Percentiles rank a stretch among this genome's conserved stretches.
These are phyloP conservation scores for Cololabis saira DNA, from an alignment of 2,113 vertebrate genomes.

Conservation along the genomic window DNA sequence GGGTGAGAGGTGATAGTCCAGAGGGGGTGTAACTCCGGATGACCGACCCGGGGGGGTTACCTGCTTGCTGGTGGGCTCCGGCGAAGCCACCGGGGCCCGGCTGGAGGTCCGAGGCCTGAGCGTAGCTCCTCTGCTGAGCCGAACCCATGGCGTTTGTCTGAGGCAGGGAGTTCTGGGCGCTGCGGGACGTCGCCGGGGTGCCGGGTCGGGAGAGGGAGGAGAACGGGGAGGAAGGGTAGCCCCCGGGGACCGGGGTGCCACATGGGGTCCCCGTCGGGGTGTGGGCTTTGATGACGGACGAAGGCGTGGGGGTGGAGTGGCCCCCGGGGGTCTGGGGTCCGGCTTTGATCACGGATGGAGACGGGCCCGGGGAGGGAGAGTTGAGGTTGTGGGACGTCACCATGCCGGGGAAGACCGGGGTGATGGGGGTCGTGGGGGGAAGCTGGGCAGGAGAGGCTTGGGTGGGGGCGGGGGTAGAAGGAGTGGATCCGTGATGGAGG, in stretches of 20 bases:
- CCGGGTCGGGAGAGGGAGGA: constrained; percentile 82
- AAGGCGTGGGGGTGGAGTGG: constrained; percentile 73
- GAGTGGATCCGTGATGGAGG: constrained; percentile 88
- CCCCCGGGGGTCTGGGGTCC: constrained; percentile 76
- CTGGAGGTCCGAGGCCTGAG: constrained; percentile 82
- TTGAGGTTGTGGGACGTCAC: constrained; percentile 80
- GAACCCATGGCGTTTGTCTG: constrained; percentile 80
- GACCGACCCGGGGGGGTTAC: constrained; percentile 83
- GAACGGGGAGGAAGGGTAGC: constrained; percentile 83
- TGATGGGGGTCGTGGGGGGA: constrained; percentile 83
- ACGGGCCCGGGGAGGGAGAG: constrained; percentile 73
- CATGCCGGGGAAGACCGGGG: constrained; percentile 89
- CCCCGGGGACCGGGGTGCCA: constrained; percentile 78
- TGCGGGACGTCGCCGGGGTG: constrained; percentile 74
- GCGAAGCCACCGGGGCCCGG: constrained; percentile 59
- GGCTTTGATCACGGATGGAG: constrained; percentile 82
- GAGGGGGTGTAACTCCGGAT: constrained; percentile 88
- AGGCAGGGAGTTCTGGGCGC: constrained; percentile 71
- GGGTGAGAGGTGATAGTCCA: constrained; percentile 75
- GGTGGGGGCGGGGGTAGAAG: constrained; percentile 84
- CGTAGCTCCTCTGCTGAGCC: constrained; percentile 85
- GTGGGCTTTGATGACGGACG: constrained; percentile 82
- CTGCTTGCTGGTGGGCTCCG: constrained; percentile 81
- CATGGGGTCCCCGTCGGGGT: constrained; percentile 82
- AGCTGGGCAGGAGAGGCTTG: constrained; percentile 85